Evolutionary conservation across 2,797 vertebrate genomes (phyloP).

Genomic region (Aythya fuligula): DNA sequence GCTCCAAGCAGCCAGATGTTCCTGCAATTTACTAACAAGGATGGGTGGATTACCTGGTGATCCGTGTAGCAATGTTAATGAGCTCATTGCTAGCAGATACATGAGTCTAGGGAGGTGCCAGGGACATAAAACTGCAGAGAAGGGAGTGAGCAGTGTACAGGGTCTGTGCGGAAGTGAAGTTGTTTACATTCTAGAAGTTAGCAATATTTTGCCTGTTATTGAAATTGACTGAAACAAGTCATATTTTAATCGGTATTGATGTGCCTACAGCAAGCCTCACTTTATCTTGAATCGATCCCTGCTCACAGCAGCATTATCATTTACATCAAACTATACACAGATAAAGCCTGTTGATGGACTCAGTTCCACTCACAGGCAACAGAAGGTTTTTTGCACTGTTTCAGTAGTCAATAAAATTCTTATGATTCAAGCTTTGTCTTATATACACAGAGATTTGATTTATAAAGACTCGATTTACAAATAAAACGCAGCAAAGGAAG

Average conservation of each 20-base stretch:
- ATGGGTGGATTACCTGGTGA: neutral
- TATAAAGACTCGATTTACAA: neutral
- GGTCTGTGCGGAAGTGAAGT: neutral
- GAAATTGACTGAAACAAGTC: neutral
- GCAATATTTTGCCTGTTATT: neutral
- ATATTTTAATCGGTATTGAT: constrained; percentile 18
- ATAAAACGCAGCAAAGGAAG: neutral
- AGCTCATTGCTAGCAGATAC: neutral
- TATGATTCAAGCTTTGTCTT: neutral
- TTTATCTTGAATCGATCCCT: neutral
- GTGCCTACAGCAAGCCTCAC: neutral
- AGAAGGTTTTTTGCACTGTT: neutral
- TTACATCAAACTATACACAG: neutral
- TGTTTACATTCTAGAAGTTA: neutral
- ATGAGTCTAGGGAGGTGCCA: neutral
- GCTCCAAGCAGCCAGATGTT: neutral
- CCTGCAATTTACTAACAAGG: neutral
- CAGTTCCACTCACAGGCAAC: neutral
- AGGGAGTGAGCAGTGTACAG: neutral
- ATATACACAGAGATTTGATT: neutral
- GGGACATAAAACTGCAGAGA: neutral
- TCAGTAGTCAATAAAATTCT: neutral
- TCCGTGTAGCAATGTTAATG: neutral
- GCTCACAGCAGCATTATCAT: neutral
- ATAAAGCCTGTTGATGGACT: neutral